A percentile compares a stretch with the other conserved stretches of the same genome.
These are phyloP conservation scores for Orthonevra nobilis DNA, from an alignment of 2,888 invertebrate species.

Conservation along the genomic window DNA sequence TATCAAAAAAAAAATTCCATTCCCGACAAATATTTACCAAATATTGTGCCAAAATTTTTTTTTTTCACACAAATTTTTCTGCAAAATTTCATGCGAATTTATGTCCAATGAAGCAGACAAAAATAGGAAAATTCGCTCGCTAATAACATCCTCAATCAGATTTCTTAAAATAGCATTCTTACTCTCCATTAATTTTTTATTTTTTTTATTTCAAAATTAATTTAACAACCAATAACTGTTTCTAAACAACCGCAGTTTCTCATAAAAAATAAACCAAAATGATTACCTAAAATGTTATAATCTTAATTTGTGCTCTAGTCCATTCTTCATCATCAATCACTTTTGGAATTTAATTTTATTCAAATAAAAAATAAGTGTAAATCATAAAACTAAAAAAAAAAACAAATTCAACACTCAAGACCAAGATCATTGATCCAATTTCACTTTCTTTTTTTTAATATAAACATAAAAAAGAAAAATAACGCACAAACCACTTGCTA, in stretches of 20 bases:
- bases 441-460: slow-evolving; percentile 51
- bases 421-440: slow-evolving; percentile 45
- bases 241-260: too few relatives aligned
- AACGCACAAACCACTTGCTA: slow-evolving; percentile 6
- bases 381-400: too few relatives aligned
- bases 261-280: too few relatives aligned
- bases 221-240: neutral
- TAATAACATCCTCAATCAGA: neutral
- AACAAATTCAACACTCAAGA: neutral
- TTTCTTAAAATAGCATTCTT: neutral
- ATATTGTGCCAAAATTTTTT: neutral
- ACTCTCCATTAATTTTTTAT: neutral
- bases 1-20: too few relatives aligned
- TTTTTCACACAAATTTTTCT: neutral
- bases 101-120: too few relatives aligned
- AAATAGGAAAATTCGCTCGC: too few relatives aligned
- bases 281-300: too few relatives aligned
- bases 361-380: neutral
- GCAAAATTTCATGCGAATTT: too few relatives aligned
- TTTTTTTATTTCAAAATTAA: too few relatives aligned
- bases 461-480: too few relatives aligned
- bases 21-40: neutral
- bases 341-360: neutral
- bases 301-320: slow-evolving; percentile 6
- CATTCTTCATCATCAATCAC: slow-evolving; percentile 21